A percentile compares a stretch with the other conserved stretches of the same genome.
Conservation (phyloP, 2,888 invertebrate genomes). For the Hyposoter didymator region DNA sequence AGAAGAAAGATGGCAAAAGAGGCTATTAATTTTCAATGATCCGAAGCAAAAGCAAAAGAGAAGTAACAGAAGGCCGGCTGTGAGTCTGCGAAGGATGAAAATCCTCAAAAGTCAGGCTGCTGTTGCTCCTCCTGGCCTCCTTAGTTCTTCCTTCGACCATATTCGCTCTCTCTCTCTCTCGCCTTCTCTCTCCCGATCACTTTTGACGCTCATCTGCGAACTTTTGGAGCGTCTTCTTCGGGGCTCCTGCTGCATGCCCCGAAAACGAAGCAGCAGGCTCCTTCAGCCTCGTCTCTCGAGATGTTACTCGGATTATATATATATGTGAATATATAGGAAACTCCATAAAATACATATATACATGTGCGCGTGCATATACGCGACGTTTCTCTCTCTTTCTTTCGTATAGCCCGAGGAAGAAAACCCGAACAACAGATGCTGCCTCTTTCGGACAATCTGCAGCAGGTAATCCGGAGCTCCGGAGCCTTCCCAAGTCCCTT, state of each 20-base stretch:
- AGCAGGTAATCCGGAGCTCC: conserved; percentile 58
- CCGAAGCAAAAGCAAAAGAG: conserved; percentile 61
- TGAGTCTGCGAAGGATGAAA: conserved; percentile 71
- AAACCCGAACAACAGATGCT: conserved; percentile 76
- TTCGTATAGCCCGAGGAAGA: conserved; percentile 63
- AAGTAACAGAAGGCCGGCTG: conserved; percentile 77
- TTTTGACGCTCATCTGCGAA: conserved; percentile 40
- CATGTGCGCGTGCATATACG: conserved; percentile 1
- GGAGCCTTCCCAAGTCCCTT: conserved; percentile 32
- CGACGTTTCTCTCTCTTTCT: conserved; percentile 22
- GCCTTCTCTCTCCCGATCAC: conserved; percentile 51
- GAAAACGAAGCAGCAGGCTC: conserved; percentile 68
- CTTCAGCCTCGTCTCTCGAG: conserved; percentile 60
- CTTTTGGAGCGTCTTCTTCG: conserved; percentile 59
- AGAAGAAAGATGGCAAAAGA: not conserved
- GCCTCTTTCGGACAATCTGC: conserved; percentile 66
- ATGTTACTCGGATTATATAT: conserved; percentile 42
- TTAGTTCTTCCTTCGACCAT: conserved; percentile 54
- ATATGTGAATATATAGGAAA: not conserved
- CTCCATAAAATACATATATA: conserved; percentile 12
- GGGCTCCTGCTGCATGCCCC: conserved; percentile 46
- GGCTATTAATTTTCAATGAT: conserved; percentile 81
- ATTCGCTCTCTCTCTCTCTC: conserved; percentile 62
- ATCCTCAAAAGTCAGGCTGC: conserved; percentile 78
- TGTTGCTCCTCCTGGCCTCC: conserved; percentile 64